phyloP scores from a whole-genome alignment of 2,797 vertebrate species.

The Oceanodroma leucorhoa region DNA sequence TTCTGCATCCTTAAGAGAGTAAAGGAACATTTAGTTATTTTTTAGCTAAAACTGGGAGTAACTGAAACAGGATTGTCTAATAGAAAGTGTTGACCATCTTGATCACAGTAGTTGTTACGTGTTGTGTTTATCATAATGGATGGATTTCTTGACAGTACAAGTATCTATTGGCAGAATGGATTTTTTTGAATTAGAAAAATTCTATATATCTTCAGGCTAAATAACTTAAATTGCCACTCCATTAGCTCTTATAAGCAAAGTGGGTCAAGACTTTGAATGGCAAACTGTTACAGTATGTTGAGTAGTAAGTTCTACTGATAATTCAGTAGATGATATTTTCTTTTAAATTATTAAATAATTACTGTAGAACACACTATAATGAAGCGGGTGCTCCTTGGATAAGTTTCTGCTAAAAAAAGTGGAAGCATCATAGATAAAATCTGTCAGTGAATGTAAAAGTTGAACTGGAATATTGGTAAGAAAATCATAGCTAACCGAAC shows the following conservation, averaged over 20 bases:
- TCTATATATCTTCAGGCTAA: background rate
- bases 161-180: background rate
- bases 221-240: background rate
- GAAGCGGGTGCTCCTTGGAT: background rate
- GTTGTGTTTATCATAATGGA: background rate
- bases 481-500: background rate
- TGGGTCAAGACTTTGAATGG: background rate
- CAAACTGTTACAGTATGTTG: background rate
- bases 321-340: background rate
- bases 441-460: background rate
- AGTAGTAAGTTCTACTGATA: background rate
- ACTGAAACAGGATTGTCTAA: background rate
- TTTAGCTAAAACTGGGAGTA: background rate
- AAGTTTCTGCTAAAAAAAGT: background rate
- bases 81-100: background rate
- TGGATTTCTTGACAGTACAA: background rate
- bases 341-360: background rate
- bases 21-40: background rate
- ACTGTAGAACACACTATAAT: background rate
- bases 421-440: background rate
- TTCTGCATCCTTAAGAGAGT: background rate
- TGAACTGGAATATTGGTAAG: background rate
- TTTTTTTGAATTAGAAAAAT: background rate
- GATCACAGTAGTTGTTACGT: background rate
- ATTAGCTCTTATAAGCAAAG: background rate